Conservation (phyloP, 1,140 invertebrate species). For the Sarcophaga peregrina region DNA sequence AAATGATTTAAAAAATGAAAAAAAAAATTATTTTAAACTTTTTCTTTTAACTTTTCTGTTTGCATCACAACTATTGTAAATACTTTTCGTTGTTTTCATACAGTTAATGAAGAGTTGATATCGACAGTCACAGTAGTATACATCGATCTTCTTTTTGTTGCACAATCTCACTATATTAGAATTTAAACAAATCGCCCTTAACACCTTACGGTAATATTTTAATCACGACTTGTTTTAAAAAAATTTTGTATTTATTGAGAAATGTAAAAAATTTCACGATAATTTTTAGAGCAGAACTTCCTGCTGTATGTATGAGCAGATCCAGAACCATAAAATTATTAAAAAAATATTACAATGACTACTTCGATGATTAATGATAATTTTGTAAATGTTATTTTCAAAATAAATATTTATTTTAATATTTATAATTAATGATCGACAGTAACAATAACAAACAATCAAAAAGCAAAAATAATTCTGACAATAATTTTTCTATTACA, state of each 20-base stretch:
- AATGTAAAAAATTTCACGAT: slow-evolving; percentile 12
- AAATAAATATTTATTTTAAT: slow-evolving; percentile 14
- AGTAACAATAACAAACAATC: background rate
- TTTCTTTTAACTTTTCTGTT: no score
- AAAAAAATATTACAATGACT: background rate
- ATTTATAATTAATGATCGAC: slow-evolving; percentile 7
- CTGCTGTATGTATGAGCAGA: background rate
- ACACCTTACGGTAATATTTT: no score
- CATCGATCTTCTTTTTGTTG: no score
- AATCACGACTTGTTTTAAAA: background rate
- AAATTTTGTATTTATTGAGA: background rate
- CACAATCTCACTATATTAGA: no score
- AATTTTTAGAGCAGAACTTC: background rate
- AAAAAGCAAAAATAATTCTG: background rate
- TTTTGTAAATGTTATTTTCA: background rate
- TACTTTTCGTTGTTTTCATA: no score
- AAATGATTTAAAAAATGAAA: no score
- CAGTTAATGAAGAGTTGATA: no score
- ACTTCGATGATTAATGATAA: slow-evolving; percentile 23
- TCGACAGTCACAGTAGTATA: no score
- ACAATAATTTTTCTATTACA: background rate
- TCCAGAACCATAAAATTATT: no score
- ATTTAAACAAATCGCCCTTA: no score
- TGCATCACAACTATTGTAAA: no score
- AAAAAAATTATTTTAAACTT: no score